These are phyloP conservation scores for Chironomus tepperi DNA, from an alignment of 1,140 invertebrate species.

Conservation along the genomic window DNA sequence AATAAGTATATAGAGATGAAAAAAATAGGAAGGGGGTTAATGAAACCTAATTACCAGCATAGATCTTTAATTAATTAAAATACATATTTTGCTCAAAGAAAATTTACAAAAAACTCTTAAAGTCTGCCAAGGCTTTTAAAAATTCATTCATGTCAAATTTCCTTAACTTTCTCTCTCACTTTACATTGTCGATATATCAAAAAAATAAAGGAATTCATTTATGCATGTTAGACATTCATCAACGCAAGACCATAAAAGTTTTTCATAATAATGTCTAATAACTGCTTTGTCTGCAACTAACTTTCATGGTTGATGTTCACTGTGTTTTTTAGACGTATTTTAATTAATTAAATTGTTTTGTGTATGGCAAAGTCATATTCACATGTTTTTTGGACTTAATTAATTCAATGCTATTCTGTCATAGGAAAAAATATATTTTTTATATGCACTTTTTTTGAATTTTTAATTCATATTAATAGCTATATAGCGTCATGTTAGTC, in stretches of 20 bases:
- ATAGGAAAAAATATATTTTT: no score
- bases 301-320: not conserved
- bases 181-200: not conserved
- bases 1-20: no score
- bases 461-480: no score
- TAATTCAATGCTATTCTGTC: no score
- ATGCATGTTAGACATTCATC: not conserved
- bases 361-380: no score
- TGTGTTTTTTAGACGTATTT: not conserved
- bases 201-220: conserved; percentile 7
- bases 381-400: no score
- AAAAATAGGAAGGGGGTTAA: not conserved
- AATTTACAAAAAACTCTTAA: conserved; percentile 22
- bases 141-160: not conserved
- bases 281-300: not conserved
- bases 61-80: conserved; percentile 7
- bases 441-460: no score
- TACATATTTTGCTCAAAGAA: not conserved
- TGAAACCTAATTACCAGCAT: not conserved
- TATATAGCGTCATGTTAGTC: no score
- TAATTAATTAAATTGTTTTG: not conserved
- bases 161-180: not conserved
- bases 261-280: not conserved
- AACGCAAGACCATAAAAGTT: conserved; percentile 16
- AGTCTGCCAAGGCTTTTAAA: conserved; percentile 21